These are phyloP conservation scores for Plodia interpunctella DNA, from an alignment of 1,140 invertebrate genomes.

Conservation along the genomic window DNA sequence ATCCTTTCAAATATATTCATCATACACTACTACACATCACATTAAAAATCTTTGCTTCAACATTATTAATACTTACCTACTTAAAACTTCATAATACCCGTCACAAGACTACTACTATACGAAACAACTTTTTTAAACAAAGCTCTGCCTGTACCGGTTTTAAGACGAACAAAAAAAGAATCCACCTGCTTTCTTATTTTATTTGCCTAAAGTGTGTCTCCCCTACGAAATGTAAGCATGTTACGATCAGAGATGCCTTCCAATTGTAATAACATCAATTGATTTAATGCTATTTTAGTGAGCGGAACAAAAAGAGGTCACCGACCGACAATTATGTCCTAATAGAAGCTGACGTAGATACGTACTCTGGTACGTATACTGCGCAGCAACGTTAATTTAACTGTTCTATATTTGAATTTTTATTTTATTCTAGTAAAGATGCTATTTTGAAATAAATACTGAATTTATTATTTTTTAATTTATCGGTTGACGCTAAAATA, in stretches of 20 bases:
- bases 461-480: neutral
- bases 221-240: slow-evolving; percentile 44
- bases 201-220: slow-evolving; percentile 33
- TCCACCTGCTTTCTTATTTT: slow-evolving; percentile 36
- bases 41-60: neutral
- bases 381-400: neutral
- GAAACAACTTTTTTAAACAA: slow-evolving; percentile 15
- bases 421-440: too few relatives aligned
- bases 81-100: neutral
- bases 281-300: slow-evolving; percentile 73
- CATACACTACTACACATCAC: neutral
- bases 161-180: slow-evolving; percentile 20
- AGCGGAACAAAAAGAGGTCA: slow-evolving; percentile 70
- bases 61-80: neutral
- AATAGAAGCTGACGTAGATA: slow-evolving; percentile 57
- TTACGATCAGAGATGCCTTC: slow-evolving; percentile 61
- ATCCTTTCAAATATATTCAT: too few relatives aligned
- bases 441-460: neutral
- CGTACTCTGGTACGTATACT: too few relatives aligned
- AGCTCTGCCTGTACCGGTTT: slow-evolving; percentile 19
- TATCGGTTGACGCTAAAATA: too few relatives aligned
- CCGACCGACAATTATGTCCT: slow-evolving; percentile 72
- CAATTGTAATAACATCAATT: slow-evolving; percentile 75
- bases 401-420: too few relatives aligned
- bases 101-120: neutral